phyloP scores from a whole-genome alignment of 2,888 invertebrate genomes.

The Perizoma flavofasciatum region DNA sequence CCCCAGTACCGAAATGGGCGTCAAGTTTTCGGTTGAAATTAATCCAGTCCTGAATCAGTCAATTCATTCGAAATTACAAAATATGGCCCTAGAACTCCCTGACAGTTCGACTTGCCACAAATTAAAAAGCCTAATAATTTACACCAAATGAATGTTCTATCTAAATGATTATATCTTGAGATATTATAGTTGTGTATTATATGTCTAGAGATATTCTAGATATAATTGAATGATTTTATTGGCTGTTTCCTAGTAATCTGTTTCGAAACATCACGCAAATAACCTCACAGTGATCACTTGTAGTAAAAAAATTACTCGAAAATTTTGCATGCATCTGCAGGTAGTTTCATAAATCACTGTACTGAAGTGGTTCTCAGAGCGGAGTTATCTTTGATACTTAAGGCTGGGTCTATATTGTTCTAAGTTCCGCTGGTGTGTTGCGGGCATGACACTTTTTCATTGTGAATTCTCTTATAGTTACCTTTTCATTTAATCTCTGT shows the following conservation, averaged over 20 bases:
- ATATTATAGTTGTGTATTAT: no score
- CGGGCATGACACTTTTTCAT: constrained; percentile 26
- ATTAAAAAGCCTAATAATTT: no score
- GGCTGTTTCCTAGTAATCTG: neutral
- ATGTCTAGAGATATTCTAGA: no score
- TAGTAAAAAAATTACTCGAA: constrained; percentile 43
- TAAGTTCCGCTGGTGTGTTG: constrained; percentile 21
- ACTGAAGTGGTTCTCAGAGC: constrained; percentile 4
- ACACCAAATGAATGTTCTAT: no score
- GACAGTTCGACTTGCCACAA: no score
- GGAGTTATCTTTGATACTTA: constrained; percentile 12
- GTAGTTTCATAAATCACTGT: constrained; percentile 15
- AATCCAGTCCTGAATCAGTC: constrained; percentile 34
- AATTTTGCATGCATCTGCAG: constrained; percentile 34
- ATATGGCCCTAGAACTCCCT: no score
- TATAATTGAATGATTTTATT: no score
- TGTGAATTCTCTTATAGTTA: constrained; percentile 23
- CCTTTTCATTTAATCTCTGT: constrained; percentile 8
- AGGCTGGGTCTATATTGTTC: constrained; percentile 25
- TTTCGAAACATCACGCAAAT: neutral
- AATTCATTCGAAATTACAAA: constrained; percentile 33
- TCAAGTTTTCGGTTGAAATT: constrained; percentile 8
- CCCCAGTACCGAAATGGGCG: neutral
- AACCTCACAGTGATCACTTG: constrained; percentile 42
- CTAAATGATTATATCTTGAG: no score